Evolutionary conservation across 2,888 invertebrate genomes (phyloP).

Genomic region (Corbicula japonica): DNA sequence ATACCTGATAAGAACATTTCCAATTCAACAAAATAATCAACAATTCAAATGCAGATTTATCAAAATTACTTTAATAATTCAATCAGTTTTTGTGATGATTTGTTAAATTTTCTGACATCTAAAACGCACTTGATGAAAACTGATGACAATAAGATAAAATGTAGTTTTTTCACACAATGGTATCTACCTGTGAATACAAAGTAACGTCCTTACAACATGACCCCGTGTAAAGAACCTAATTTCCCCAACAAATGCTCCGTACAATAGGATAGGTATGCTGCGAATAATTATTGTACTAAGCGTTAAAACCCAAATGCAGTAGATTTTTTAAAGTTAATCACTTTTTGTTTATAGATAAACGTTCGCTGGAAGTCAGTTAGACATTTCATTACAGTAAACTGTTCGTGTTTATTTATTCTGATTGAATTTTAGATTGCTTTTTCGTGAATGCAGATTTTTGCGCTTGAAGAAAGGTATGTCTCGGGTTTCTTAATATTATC

Average conservation of each 20-base stretch:
- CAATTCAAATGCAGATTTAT: too few species aligned
- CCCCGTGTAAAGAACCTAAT: too few species aligned
- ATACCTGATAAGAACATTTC: too few species aligned
- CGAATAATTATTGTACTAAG: constrained; percentile 20
- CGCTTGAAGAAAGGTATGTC: not conserved
- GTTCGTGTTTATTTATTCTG: constrained; percentile 26
- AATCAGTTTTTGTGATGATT: too few species aligned
- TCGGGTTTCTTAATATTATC: constrained; percentile 23
- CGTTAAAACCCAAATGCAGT: not conserved
- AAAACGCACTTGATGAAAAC: too few species aligned
- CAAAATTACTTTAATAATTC: too few species aligned
- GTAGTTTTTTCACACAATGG: too few species aligned
- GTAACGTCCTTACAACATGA: too few species aligned
- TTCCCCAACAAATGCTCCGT: not conserved
- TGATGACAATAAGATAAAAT: too few species aligned
- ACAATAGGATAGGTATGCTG: constrained; percentile 7
- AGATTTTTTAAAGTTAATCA: constrained; percentile 18
- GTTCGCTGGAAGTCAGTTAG: constrained; percentile 9
- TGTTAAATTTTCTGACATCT: too few species aligned
- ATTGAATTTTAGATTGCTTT: constrained; percentile 37
- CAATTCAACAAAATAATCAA: too few species aligned
- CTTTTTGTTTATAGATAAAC: constrained; percentile 23
- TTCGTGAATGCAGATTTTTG: constrained; percentile 1
- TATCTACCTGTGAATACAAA: too few species aligned
- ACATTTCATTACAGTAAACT: constrained; percentile 5